A percentile compares a stretch with the other conserved stretches of the same genome.
These are phyloP conservation scores for Oedothorax gibbosus DNA, from an alignment of 1,140 invertebrate species.

Conservation along the genomic window DNA sequence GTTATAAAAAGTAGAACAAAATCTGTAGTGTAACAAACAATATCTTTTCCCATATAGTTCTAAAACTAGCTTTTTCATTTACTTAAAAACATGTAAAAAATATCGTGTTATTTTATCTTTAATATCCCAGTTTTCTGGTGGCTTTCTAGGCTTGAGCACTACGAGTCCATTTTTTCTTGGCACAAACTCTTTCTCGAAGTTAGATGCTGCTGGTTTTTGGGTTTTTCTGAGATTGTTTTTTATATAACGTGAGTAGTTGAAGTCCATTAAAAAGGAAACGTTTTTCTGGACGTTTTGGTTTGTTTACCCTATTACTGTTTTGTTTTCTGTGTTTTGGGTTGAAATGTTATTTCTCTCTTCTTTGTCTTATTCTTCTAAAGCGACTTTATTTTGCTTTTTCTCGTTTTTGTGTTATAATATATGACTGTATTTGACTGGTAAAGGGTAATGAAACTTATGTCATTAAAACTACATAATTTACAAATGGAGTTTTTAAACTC, in stretches of 20 bases:
- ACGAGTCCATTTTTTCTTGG: not conserved
- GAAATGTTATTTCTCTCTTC: not conserved
- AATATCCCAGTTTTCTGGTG: not conserved
- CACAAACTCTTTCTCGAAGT: not conserved
- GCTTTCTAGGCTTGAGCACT: not conserved
- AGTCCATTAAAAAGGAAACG: slow-evolving; percentile 45
- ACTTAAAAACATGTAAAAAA: no score
- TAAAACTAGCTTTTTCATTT: no score
- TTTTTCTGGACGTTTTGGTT: slow-evolving; percentile 40
- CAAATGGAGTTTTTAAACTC: no score
- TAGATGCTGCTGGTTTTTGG: not conserved
- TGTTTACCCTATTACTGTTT: slow-evolving; percentile 38
- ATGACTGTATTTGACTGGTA: no score
- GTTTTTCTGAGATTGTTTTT: not conserved
- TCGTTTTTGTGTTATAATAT: not conserved
- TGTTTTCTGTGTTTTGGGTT: slow-evolving; percentile 10
- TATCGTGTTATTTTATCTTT: not conserved
- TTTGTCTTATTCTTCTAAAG: not conserved
- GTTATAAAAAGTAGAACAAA: no score
- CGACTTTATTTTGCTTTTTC: slow-evolving; percentile 1
- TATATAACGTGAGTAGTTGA: slow-evolving; percentile 39
- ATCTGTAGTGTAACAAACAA: no score
- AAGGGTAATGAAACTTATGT: no score
- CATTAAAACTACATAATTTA: no score
- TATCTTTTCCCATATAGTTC: no score